Conservation (phyloP, 2,888 invertebrate species). For the Metopia argyrocephala region DNA sequence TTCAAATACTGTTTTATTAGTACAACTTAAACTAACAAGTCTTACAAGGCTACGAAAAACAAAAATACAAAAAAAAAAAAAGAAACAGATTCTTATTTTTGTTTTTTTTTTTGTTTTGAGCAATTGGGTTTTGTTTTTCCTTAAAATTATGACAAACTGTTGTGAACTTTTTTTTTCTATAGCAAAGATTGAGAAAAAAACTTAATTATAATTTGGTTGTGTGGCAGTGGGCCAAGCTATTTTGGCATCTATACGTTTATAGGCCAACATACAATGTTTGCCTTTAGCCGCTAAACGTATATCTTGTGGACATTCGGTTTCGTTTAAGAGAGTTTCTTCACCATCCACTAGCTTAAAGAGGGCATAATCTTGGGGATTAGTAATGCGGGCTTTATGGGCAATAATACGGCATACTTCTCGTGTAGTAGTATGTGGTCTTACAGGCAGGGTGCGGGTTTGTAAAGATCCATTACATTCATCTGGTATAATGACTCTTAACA, state of each 20-base stretch:
- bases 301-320: slow-evolving; percentile 94
- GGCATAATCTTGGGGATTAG: slow-evolving; percentile 97
- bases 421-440: slow-evolving; percentile 94
- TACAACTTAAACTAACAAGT: slow-evolving; percentile 54
- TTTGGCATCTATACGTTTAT: slow-evolving; percentile 96
- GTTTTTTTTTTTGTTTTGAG: slow-evolving; percentile 35
- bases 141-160: slow-evolving; percentile 53
- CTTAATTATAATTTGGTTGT: slow-evolving; percentile 66
- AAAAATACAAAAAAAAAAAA: slow-evolving; percentile 34
- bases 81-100: slow-evolving; percentile 14
- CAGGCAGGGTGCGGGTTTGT: slow-evolving; percentile 93
- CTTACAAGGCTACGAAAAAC: slow-evolving; percentile 40
- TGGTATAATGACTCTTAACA: slow-evolving; percentile 94
- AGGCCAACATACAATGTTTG: slow-evolving; percentile 94
- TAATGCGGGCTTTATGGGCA: slow-evolving; percentile 96
- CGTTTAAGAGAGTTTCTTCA: slow-evolving; percentile 93
- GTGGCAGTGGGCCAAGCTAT: slow-evolving; percentile 92
- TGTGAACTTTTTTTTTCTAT: slow-evolving; percentile 14
- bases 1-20: slow-evolving; percentile 63
- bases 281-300: slow-evolving; percentile 86
- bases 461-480: slow-evolving; percentile 96
- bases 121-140: slow-evolving; percentile 36
- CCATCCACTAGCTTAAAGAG: slow-evolving; percentile 93
- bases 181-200: not conserved
- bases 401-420: slow-evolving; percentile 95